phyloP scores from a whole-genome alignment of 1,140 invertebrate genomes.

The Aricia agestis region DNA sequence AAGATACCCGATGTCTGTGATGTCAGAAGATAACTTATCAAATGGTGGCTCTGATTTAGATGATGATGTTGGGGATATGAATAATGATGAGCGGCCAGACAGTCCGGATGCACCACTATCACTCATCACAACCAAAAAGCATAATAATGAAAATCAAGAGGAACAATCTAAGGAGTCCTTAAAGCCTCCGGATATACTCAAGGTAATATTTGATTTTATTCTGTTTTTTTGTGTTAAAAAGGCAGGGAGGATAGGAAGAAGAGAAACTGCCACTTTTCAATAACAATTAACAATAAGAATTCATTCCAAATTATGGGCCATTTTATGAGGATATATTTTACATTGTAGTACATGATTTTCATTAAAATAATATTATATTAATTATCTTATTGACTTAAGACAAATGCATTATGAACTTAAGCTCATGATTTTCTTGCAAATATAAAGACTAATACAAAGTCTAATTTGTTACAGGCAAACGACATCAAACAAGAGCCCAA shows the following conservation, averaged over 20 bases:
- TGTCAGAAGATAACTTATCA: constrained; percentile 78
- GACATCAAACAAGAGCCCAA: constrained; percentile 76
- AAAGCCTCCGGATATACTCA: constrained; percentile 72
- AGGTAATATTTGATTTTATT: constrained; percentile 43
- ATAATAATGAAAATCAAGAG: constrained; percentile 55
- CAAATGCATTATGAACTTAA: no score
- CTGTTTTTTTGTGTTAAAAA: no score
- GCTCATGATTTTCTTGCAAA: no score
- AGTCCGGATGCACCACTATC: constrained; percentile 83
- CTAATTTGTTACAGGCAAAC: constrained; percentile 54
- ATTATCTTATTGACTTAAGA: no score
- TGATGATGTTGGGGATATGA: constrained; percentile 77
- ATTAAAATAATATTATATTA: no score
- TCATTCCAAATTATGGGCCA: no score
- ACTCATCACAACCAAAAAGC: constrained; percentile 78
- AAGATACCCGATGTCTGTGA: constrained; percentile 73
- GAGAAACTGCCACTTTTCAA: no score
- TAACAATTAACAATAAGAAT: no score
- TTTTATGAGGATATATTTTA: no score
- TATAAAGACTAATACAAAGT: no score
- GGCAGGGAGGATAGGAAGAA: no score
- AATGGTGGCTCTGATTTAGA: constrained; percentile 80
- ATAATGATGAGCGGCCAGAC: constrained; percentile 76
- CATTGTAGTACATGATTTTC: no score
- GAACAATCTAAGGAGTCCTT: constrained; percentile 66